phyloP scores from a whole-genome alignment of 2,797 vertebrate species.

The Graptemys geographica region DNA sequence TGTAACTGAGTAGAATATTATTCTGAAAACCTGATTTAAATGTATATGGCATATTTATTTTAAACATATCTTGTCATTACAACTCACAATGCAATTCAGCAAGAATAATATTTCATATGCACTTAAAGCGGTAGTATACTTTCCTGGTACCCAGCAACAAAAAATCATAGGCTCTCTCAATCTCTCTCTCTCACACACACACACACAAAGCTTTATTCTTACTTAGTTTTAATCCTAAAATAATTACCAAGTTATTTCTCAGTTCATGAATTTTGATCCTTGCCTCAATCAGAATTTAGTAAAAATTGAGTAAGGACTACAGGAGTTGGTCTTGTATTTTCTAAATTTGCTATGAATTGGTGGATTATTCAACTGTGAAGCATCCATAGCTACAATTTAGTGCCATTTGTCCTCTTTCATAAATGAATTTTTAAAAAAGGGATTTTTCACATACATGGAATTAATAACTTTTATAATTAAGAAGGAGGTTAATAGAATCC shows the following conservation, averaged over 20 bases:
- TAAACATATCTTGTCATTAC: neutral
- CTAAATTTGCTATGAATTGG: neutral
- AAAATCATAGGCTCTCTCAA: neutral
- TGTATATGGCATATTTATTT: neutral
- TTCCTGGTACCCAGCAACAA: neutral
- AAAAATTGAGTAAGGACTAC: neutral
- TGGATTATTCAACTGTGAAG: neutral
- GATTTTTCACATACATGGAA: neutral
- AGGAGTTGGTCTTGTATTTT: neutral
- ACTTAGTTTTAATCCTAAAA: neutral
- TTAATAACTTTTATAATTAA: neutral
- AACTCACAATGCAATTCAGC: neutral
- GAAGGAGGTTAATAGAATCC: neutral
- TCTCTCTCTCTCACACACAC: no score
- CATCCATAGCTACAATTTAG: neutral
- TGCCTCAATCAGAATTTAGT: neutral
- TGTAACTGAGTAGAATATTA: neutral
- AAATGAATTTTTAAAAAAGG: neutral
- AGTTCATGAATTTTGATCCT: neutral
- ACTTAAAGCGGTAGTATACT: neutral
- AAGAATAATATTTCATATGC: neutral
- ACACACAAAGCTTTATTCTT: neutral
- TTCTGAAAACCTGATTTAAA: neutral
- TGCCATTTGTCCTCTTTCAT: neutral
- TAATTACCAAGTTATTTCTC: neutral